These are phyloP conservation scores for Caradrina kadenii DNA, from an alignment of 2,888 invertebrate genomes.

Conservation along the genomic window DNA sequence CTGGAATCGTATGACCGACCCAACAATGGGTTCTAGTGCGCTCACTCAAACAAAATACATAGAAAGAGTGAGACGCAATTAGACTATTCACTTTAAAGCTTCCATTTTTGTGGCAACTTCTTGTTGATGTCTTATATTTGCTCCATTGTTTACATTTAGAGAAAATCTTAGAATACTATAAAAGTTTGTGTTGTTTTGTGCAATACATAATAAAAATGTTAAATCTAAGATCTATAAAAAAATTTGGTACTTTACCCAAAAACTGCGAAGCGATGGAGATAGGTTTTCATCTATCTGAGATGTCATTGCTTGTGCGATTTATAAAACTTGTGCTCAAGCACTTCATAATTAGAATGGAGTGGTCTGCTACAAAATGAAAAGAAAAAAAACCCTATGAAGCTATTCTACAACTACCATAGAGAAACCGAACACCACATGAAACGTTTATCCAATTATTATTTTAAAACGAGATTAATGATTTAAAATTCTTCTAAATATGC, in stretches of 20 bases:
- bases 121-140: conserved; percentile 12
- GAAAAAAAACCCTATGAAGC: background rate
- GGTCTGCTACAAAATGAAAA: background rate
- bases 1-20: conserved; percentile 98
- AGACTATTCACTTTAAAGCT: conserved; percentile 20
- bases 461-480: background rate
- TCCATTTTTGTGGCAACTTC: background rate
- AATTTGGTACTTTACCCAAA: background rate
- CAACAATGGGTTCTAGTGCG: conserved; percentile 96
- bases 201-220: conserved; percentile 5
- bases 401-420: conserved; percentile 4
- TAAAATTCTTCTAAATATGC: background rate
- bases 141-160: conserved; percentile 24
- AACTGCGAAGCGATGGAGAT: background rate
- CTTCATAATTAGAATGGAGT: background rate
- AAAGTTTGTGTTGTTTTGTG: conserved; percentile 9
- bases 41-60: conserved; percentile 98
- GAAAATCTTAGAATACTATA: conserved; percentile 1
- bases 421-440: conserved; percentile 18
- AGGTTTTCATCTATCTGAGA: background rate
- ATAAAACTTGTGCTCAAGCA: background rate
- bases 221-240: conserved; percentile 5
- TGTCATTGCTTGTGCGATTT: background rate
- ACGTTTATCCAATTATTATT: background rate
- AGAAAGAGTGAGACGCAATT: conserved; percentile 89